A percentile compares a stretch with the other conserved stretches of the same genome.
Conservation (phyloP, 2,888 invertebrate species). For the Charanyca ferruginea region DNA sequence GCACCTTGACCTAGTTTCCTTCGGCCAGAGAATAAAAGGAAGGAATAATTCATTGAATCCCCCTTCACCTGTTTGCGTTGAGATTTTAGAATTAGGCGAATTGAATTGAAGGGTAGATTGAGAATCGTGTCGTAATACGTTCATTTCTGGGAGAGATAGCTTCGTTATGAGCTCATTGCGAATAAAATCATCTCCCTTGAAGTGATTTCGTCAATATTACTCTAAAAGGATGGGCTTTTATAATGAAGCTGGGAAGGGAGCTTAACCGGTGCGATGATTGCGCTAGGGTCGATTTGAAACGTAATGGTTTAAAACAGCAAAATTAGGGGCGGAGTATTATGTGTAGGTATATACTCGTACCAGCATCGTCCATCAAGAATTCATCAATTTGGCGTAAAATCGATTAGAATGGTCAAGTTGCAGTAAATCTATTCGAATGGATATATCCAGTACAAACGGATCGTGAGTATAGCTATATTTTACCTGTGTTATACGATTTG, state of each 20-base stretch:
- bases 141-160: constrained; percentile 29
- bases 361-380: constrained; percentile 36
- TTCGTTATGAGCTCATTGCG: constrained; percentile 33
- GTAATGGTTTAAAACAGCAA: constrained; percentile 3
- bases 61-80: constrained; percentile 66
- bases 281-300: constrained; percentile 5
- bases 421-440: constrained; percentile 19
- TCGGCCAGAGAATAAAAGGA: constrained; percentile 59
- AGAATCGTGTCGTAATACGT: constrained; percentile 53
- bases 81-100: constrained; percentile 68
- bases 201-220: constrained; percentile 38
- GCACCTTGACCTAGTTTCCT: constrained; percentile 81
- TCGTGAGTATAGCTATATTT: constrained; percentile 9
- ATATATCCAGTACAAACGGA: constrained; percentile 5
- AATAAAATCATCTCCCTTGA: constrained; percentile 45
- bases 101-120: constrained; percentile 58
- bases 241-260: constrained; percentile 32
- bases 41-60: constrained; percentile 72
- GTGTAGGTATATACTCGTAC: not conserved
- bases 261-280: constrained; percentile 22
- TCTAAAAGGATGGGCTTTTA: constrained; percentile 13
- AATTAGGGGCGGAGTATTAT: not conserved
- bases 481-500: not conserved
- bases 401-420: constrained; percentile 23
- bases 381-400: constrained; percentile 40